Base-by-base conservation (phyloP, 2,888 invertebrate genomes). In the Phymatocera aterrima region DNA sequence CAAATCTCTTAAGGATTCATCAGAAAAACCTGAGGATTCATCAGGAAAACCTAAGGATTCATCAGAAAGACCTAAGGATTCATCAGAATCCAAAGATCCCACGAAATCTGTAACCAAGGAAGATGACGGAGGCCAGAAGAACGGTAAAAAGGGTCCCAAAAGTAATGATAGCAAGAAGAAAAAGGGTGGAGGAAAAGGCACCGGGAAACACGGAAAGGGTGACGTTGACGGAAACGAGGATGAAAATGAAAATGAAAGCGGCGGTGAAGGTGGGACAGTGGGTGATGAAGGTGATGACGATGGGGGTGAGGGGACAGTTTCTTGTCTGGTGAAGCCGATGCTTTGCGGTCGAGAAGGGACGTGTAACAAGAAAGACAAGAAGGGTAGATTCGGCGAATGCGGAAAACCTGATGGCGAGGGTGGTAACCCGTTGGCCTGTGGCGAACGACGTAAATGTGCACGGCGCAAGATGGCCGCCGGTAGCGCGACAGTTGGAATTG, bases 401-500 rank as follows among this genome's bases (percentile, higher is more conserved):
- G 75, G 75, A 21, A 34, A 57, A 21, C 75, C 75, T 2, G 75
- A 75, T 24, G 75, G 75, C 24, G 75, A 75, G 28, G 75, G 75
- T 57, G 75, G 60, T 0, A 60, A 75, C 34, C 75, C 75, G 0
- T 8, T 37, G 21, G 28, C 54, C n/a, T 75, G 75, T 10, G 75
- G 75, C 6, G 75, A 75, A 28, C 54, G 28, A 1, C 75, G 75
- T 34, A 75, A 75, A 40, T 75, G 75, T 40, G 75, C 75, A 1
- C 34, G 54, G n/a, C 54, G 75, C 5, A 75, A 18, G 24, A 28
- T 51, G 31, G 75, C 75, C 15, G 34, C 75, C 0, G 75, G 75
- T 40, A 75, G 24, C 10, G 75, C 43, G 57, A 75, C 75, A 21
- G 75, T 75, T 57, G 75, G 75, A n/a, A 75, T 75, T 10, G 75